A percentile compares a stretch with the other conserved stretches of the same genome.
Conservation (phyloP, 2,797 vertebrate genomes). For the Sebastes trivittatus region DNA sequence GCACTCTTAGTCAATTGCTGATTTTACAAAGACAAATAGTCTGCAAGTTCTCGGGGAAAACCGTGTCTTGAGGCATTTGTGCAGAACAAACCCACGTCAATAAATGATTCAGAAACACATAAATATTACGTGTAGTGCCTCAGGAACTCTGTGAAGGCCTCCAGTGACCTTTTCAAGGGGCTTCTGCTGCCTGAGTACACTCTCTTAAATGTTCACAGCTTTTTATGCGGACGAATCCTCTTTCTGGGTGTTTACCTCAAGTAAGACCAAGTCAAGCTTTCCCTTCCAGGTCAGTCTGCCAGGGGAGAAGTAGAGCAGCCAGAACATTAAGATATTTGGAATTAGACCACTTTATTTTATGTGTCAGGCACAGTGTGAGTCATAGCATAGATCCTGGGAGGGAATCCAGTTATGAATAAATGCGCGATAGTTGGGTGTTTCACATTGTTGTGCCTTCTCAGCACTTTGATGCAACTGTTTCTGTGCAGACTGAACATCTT, state of each 20-base stretch:
- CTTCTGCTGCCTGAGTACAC: neutral
- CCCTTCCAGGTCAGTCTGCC: slow-evolving; percentile 26
- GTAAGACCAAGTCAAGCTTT: slow-evolving; percentile 27
- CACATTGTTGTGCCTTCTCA: slow-evolving; percentile 1
- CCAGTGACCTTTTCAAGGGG: slow-evolving; percentile 36
- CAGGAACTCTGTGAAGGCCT: slow-evolving; percentile 2
- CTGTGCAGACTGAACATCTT: neutral
- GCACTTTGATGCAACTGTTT: slow-evolving; percentile 1
- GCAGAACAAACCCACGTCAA: neutral
- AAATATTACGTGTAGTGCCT: slow-evolving; percentile 14
- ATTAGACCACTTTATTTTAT: slow-evolving; percentile 38
- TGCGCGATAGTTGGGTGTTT: neutral
- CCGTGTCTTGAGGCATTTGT: slow-evolving; percentile 2
- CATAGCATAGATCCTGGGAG: slow-evolving; percentile 6
- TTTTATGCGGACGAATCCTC: slow-evolving; percentile 34
- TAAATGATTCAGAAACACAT: slow-evolving; percentile 48
- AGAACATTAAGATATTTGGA: slow-evolving; percentile 47
- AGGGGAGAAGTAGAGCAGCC: slow-evolving; percentile 44
- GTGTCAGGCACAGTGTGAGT: slow-evolving; percentile 27
- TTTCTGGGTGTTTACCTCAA: slow-evolving; percentile 49
- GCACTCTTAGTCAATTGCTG: neutral
- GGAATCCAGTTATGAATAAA: slow-evolving; percentile 26
- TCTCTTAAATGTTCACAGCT: slow-evolving; percentile 11
- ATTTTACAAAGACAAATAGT: slow-evolving; percentile 21
- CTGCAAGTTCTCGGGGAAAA: neutral